Evolutionary conservation across 92 coral and sea anemone genomes (phyloP).

Genomic region (Porites rus): DNA sequence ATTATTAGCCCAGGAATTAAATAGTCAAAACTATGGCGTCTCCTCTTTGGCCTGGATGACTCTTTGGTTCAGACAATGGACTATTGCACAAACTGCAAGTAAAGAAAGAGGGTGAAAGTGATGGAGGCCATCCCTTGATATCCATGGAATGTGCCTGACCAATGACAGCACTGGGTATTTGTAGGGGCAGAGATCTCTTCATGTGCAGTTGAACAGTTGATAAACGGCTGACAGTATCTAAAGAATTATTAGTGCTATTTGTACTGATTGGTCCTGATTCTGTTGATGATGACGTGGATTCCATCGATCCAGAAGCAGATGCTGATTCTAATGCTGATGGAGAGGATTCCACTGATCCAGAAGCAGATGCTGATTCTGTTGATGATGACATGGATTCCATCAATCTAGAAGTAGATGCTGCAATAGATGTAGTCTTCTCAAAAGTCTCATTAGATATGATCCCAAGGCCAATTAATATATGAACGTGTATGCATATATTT

Average conservation of each 20-base stretch:
- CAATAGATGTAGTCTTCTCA: too few relatives aligned
- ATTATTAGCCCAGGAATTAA: background rate
- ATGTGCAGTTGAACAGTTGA: background rate
- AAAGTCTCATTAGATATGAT: too few relatives aligned
- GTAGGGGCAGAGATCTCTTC: too few relatives aligned
- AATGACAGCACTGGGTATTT: slow-evolving; percentile 14
- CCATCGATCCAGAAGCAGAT: background rate
- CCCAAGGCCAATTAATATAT: too few relatives aligned
- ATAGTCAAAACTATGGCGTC: background rate
- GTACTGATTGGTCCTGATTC: too few relatives aligned
- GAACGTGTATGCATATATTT: too few relatives aligned
- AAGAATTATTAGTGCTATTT: too few relatives aligned
- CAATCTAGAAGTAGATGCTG: too few relatives aligned
- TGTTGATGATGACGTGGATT: background rate
- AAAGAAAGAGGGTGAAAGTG: background rate
- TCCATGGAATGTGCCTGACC: slow-evolving; percentile 5
- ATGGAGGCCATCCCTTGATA: background rate
- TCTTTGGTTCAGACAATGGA: slow-evolving; percentile 5
- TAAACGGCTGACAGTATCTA: background rate
- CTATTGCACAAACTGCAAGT: slow-evolving; percentile 5
- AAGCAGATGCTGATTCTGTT: too few relatives aligned
- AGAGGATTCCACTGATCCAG: too few relatives aligned
- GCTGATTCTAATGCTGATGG: background rate
- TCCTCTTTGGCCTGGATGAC: slow-evolving; percentile 36
- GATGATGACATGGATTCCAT: too few relatives aligned